Conservation (phyloP, 2,113 vertebrate genomes). For the Setophaga petechia region DNA sequence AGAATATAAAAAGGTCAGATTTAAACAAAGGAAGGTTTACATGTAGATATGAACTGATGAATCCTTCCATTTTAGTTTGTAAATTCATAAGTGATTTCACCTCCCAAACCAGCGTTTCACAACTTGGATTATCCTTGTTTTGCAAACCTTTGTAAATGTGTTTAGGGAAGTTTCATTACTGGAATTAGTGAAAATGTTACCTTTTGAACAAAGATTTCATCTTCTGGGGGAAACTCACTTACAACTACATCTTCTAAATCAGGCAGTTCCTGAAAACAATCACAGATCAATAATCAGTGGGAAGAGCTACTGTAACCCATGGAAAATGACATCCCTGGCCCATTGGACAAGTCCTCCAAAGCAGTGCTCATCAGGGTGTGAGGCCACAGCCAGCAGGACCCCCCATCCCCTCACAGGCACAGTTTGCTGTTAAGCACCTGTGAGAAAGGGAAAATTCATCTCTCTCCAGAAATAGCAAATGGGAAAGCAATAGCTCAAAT, state of each 20-base stretch:
- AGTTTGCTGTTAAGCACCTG: neutral
- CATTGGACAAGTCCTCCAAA: neutral
- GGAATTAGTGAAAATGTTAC: neutral
- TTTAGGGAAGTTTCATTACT: neutral
- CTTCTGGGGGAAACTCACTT: neutral
- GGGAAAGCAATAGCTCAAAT: neutral
- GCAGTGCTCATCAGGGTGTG: neutral
- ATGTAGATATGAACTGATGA: neutral
- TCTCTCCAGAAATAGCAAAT: neutral
- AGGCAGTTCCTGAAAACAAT: conserved; percentile 82
- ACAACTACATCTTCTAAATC: conserved; percentile 85
- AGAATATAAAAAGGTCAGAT: neutral
- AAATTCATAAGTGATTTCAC: neutral
- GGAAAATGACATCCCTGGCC: neutral
- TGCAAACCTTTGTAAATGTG: neutral
- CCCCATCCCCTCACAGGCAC: neutral
- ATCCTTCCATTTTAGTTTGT: neutral
- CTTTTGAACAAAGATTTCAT: conserved; percentile 39
- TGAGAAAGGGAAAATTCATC: neutral
- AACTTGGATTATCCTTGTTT: neutral
- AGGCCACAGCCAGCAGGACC: neutral
- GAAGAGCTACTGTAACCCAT: neutral
- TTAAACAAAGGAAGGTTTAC: neutral
- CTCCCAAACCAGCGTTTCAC: neutral
- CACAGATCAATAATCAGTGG: neutral